Evolutionary conservation across 1,140 invertebrate genomes (phyloP), one percentile per base, ranked within the genome.

Genomic region (Drosophila orosa): DNA sequence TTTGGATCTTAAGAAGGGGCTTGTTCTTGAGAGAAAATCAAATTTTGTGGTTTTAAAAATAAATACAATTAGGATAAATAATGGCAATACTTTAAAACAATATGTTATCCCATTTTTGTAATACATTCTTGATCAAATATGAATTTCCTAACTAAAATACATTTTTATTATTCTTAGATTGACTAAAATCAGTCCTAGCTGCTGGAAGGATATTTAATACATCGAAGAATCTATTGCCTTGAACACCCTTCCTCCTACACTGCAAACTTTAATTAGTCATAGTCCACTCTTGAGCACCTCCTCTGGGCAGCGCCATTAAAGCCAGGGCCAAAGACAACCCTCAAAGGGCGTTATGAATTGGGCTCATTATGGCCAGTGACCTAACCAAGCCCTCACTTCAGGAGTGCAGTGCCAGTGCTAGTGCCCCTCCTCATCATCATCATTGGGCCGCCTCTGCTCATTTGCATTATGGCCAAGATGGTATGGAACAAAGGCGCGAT

Each of bases 291-390:
- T 15, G 27, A 22, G 48, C 48, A 52, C 17, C 48, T 52, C 17
- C 29, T 52, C 1, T 33, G 48, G 29, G 48, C 29, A 52, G 29
- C 48, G 29, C 48, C 48, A 22, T 52, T 33, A 52, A 9, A 31
- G 47, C 27, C 47, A 19, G 17, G 47, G 47, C 47, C 47, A 50
- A 31, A 52, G 48, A 52, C 48, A 52, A 52, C 19, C 48, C 48
- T 52, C 29, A 33, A 50, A 74, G 57, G 65, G 50, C 52, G 33
- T 29, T 35, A 39, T 58, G 52, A 61, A 77, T 54, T 40, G 74
- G 27, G 55, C 56, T 78, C 61, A 72, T 78, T 78, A 66, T 58
- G 33, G 57, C 50, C 58, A 37, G 56, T 75, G 72, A 67, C 55
- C 62, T 45, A 76, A 31, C 33, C 52, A 47, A 59, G 60, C 47